Evolutionary conservation across 2,113 vertebrate genomes (phyloP).

Genomic region (Anthoscopus minutus): DNA sequence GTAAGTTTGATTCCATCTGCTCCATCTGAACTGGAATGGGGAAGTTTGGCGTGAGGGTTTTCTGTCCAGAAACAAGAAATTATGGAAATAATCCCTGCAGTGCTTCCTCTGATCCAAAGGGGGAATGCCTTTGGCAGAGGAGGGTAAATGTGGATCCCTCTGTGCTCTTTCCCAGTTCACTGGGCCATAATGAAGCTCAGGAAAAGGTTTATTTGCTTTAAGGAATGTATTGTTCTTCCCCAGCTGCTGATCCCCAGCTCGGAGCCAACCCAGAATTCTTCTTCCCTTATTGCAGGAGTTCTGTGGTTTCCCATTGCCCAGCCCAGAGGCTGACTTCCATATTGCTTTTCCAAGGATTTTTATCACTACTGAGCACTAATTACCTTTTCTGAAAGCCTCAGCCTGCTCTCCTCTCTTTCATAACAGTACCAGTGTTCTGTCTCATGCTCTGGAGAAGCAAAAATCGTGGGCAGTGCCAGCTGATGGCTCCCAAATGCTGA

Average conservation of each 20-base stretch:
- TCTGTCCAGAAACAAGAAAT: rapidly evolving
- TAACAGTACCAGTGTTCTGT: rapidly evolving
- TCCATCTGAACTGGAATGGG: neutral
- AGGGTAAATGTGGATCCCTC: neutral
- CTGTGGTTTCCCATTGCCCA: rapidly evolving
- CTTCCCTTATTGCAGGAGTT: neutral
- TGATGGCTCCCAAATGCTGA: neutral
- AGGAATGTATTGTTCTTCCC: neutral
- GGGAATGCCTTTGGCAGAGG: neutral
- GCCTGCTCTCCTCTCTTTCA: neutral
- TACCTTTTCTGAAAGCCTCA: neutral
- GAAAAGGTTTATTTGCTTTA: neutral
- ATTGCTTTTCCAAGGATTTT: neutral
- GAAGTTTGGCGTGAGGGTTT: neutral
- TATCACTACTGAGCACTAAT: rapidly evolving
- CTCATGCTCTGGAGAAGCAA: neutral
- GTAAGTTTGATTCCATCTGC: neutral
- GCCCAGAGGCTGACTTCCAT: neutral
- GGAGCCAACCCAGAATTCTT: neutral
- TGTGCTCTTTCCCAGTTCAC: neutral
- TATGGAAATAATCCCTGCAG: rapidly evolving
- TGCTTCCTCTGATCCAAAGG: neutral
- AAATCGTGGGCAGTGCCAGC: neutral
- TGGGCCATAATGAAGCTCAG: neutral
- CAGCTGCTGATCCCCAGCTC: neutral